Evolutionary conservation across 2,888 invertebrate species (phyloP), one percentile per base, ranked within the genome.

Genomic region (Agrochola macilenta): DNA sequence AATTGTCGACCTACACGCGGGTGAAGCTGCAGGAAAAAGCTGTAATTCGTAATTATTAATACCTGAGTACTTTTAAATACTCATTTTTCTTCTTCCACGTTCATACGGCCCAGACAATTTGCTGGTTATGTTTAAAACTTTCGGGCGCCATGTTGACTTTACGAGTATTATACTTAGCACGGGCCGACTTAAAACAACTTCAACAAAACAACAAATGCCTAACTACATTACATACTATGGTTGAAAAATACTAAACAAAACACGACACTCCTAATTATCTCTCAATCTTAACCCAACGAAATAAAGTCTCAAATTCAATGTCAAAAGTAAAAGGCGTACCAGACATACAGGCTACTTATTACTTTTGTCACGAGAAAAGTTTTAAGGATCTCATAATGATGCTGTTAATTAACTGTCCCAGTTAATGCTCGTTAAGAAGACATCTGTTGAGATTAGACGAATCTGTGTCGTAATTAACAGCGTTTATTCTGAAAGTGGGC

Each of bases 361-460:
- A 12, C 26, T 69, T 81, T 79, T 57, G 66, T 68, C 26, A 79
- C 43, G 52, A 65, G 52, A 58, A 68, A 84, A 80, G 52, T 84
- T 84, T 61, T 63, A 84, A 82, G 81, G 11, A 35, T 57, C 43
- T 63, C 26, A 26, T 71, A 83, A 70, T 79, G 60, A 79, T 0
- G 52, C 14, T 52, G 43, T 73, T 84, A 82, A 84, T 82, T 84
- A 82, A 58, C 58, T 52, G 61, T 61, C 60, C 5, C 26, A 65
- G 46, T 81, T 81, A 23, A 43, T 54, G 70, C 69, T 84, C 35
- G 39, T 68, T 52, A 69, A 39, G 4, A 54, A 46, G 60, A 69
- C 30, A 8, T 43, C 39, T 69, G 71, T 52, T 30, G n/a, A 46
- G 68, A 63, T 58, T 14, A 63, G 26, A 83, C 0, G 23, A 69